Base-by-base conservation (phyloP, 2,113 vertebrate genomes). In the Probosciger aterrimus region DNA sequence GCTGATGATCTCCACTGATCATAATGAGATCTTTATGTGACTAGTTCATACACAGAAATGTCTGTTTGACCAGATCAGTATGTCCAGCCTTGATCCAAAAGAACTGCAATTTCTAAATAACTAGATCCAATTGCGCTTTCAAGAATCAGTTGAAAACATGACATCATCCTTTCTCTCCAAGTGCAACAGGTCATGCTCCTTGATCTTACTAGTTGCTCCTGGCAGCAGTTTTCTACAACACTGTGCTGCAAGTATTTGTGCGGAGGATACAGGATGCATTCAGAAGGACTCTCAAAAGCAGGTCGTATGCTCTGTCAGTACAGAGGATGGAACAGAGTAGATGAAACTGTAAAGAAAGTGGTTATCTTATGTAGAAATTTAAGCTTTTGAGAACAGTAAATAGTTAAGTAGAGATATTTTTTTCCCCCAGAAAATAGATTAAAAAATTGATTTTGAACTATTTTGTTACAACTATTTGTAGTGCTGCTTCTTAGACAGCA, bases 181-280 rank as follows among this genome's bases (percentile, higher is more conserved):
- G 8, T n/a, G 18, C 19, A 73, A 55, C 10, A 55, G 4, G 11
- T 57, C 14, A 9, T 71, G 50, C 14, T 60, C 7, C 10, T 30
- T 43, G 11, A 68, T 59, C 4, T 22, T 60, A 30, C 12, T 5
- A 31, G 11, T 3, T 43, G 5, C 5, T 91, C 14, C 35, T 68
- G 12, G 16, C 3, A 4, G 1, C 7, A 86, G 4, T 60, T 37
- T 63, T 71, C 67, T 24, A 4, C 20, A 71, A 3, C 10, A 62
- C 5, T 2, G 1, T 44, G 43, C 43, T 88, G 31, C 52, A 71
- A 15, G 22, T 53, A n/a, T 49, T 31, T 68, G 5, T 1, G 0
- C 68, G 31, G 11, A 53, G 10, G 18, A 63, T 46, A 49, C 1
- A 44, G 37, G 7, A 60, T 2, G 2, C 6, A 17, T 19, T 60